A percentile compares a stretch with the other conserved stretches of the same genome.
These are phyloP conservation scores for Melanotaenia trifasciata DNA, from an alignment of 2,797 vertebrate genomes.

Conservation along the genomic window DNA sequence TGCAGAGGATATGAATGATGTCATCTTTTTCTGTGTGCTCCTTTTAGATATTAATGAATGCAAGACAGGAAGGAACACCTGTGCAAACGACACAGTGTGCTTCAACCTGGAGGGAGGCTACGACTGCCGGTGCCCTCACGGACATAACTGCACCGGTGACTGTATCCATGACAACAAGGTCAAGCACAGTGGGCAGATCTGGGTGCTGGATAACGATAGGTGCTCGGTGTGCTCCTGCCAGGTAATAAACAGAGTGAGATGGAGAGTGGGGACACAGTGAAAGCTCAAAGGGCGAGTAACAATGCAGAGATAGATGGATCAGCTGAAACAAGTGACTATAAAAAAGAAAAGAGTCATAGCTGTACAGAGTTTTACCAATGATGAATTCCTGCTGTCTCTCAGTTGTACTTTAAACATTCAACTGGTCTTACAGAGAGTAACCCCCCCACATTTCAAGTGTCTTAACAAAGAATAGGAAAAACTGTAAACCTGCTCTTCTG, in stretches of 20 bases:
- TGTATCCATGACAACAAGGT: slow-evolving; percentile 94
- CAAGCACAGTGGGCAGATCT: slow-evolving; percentile 97
- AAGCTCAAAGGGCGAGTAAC: slow-evolving; percentile 5
- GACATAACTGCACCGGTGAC: slow-evolving; percentile 97
- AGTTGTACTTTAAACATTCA: background rate
- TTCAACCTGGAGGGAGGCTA: slow-evolving; percentile 98
- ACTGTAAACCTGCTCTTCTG: slow-evolving; percentile 16
- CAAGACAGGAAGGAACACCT: slow-evolving; percentile 92
- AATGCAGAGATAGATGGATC: background rate
- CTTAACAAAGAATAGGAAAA: slow-evolving; percentile 45
- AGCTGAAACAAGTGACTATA: slow-evolving; percentile 10
- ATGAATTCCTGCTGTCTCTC: background rate
- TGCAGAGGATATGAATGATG: slow-evolving; percentile 3
- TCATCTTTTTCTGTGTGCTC: background rate
- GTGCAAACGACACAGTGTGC: slow-evolving; percentile 96
- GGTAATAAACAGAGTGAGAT: slow-evolving; percentile 80
- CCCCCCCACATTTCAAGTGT: slow-evolving; percentile 17
- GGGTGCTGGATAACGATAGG: slow-evolving; percentile 95
- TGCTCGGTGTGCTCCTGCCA: slow-evolving; percentile 98
- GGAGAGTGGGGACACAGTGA: slow-evolving; percentile 13
- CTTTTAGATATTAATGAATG: slow-evolving; percentile 95
- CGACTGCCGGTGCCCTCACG: slow-evolving; percentile 96
- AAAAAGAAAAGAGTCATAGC: slow-evolving; percentile 14
- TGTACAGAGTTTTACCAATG: slow-evolving; percentile 8
- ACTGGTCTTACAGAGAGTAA: slow-evolving; percentile 4